Conservation (phyloP, 2,888 invertebrate species). For the Chydorus sphaericus region DNA sequence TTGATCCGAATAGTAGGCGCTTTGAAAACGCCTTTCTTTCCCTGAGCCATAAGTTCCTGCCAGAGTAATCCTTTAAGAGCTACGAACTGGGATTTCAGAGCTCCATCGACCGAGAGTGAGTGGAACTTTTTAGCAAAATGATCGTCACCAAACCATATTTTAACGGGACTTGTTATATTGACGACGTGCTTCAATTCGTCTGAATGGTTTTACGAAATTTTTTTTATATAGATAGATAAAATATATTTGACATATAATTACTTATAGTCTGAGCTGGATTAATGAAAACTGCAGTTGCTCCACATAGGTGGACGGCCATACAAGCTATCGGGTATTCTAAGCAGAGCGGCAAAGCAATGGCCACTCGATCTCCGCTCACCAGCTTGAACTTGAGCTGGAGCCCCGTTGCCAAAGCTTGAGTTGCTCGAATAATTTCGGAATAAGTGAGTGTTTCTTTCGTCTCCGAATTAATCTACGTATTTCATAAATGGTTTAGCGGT, state of each 20-base stretch:
- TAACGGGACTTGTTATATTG: constrained; percentile 24
- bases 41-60: too few species aligned
- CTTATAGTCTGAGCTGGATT: not conserved
- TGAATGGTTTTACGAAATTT: not conserved
- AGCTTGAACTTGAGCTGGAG: constrained; percentile 24
- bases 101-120: too few species aligned
- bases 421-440: constrained; percentile 38
- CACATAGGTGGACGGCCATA: not conserved
- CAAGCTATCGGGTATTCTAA: not conserved
- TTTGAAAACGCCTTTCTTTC: too few species aligned
- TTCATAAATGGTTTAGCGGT: too few species aligned
- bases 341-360: not conserved
- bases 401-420: constrained; percentile 40
- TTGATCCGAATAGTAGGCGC: constrained; percentile 11
- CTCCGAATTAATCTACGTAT: constrained; percentile 44
- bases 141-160: constrained; percentile 9
- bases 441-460: constrained; percentile 42
- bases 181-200: constrained; percentile 15
- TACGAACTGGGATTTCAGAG: too few species aligned
- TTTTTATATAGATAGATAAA: not conserved
- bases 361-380: not conserved
- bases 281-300: not conserved
- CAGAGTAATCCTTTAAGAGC: too few species aligned
- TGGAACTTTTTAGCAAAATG: not conserved
- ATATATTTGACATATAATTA: constrained; percentile 14